These are phyloP conservation scores for Drosophila parabipectinata DNA, from an alignment of 1,140 invertebrate species.

Conservation along the genomic window DNA sequence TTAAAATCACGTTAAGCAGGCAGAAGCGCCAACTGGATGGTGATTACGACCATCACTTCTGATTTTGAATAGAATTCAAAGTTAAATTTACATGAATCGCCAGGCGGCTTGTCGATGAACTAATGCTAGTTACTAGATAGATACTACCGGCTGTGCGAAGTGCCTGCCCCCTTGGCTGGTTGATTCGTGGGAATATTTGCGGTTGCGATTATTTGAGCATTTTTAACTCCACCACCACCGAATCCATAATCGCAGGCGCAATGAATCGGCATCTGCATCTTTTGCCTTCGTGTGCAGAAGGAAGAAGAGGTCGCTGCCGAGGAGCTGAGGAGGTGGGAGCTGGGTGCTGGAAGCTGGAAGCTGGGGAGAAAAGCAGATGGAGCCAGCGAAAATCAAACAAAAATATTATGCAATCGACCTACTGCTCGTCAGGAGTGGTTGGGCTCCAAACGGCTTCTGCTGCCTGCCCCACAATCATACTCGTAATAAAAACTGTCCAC, in stretches of 20 bases:
- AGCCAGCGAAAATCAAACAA: slow-evolving; percentile 42
- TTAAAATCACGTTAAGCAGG: slow-evolving; percentile 76
- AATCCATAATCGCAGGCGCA: slow-evolving; percentile 70
- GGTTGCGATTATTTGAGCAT: slow-evolving; percentile 73
- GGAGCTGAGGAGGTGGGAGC: neutral
- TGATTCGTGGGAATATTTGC: slow-evolving; percentile 75
- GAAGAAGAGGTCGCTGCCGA: slow-evolving; percentile 16
- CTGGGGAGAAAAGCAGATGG: slow-evolving; percentile 11
- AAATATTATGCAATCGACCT: slow-evolving; percentile 39
- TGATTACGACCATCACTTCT: slow-evolving; percentile 70
- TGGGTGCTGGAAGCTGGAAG: neutral
- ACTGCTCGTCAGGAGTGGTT: slow-evolving; percentile 36
- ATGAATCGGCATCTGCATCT: slow-evolving; percentile 67
- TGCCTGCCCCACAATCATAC: slow-evolving; percentile 63
- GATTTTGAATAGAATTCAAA: slow-evolving; percentile 74
- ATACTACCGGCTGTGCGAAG: slow-evolving; percentile 26
- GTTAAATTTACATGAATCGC: slow-evolving; percentile 64
- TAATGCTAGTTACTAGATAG: slow-evolving; percentile 32
- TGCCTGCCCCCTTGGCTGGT: neutral
- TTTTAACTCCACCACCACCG: slow-evolving; percentile 58
- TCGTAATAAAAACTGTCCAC: slow-evolving; percentile 74
- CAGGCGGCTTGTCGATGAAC: slow-evolving; percentile 44
- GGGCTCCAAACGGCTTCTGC: slow-evolving; percentile 25
- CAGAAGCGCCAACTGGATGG: slow-evolving; percentile 57
- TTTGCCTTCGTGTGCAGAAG: slow-evolving; percentile 43